Evolutionary conservation across 2,113 vertebrate genomes (phyloP).

Genomic region (Nesoenas mayeri): DNA sequence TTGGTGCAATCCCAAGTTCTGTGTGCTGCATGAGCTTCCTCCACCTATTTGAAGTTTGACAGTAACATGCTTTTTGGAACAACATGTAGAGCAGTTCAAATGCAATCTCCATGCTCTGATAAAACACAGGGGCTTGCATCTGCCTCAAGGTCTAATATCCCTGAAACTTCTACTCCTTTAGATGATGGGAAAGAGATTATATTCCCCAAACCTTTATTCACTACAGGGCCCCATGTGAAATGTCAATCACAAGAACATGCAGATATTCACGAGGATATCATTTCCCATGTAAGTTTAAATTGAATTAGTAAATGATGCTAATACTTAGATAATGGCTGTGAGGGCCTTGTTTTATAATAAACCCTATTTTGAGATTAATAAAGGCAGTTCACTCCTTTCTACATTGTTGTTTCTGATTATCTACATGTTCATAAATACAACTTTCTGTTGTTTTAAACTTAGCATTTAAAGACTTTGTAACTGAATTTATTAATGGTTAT

Average conservation of each 20-base stretch:
- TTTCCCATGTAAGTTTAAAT: not conserved
- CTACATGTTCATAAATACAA: not conserved
- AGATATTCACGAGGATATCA: not conserved
- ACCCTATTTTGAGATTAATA: not conserved
- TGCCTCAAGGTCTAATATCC: not conserved
- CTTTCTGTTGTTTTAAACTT: not conserved
- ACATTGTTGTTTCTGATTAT: not conserved
- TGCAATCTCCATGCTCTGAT: not conserved
- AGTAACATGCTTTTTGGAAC: not conserved
- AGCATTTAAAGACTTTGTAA: not conserved
- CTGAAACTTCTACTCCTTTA: not conserved
- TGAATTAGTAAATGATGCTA: not conserved
- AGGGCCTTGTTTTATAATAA: not conserved
- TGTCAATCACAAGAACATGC: not conserved
- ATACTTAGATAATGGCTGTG: not conserved
- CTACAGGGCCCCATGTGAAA: not conserved
- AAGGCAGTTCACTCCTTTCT: not conserved
- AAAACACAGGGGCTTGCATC: rapidly evolving
- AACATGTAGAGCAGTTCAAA: not conserved
- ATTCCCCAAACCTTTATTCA: not conserved
- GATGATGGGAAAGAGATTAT: not conserved
- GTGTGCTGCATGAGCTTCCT: not conserved
- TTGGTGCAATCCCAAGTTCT: not conserved
- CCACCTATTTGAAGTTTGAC: not conserved
- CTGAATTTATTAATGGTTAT: not conserved